phyloP scores from a whole-genome alignment of 2,797 vertebrate genomes.

The Takifugu ocellatus region DNA sequence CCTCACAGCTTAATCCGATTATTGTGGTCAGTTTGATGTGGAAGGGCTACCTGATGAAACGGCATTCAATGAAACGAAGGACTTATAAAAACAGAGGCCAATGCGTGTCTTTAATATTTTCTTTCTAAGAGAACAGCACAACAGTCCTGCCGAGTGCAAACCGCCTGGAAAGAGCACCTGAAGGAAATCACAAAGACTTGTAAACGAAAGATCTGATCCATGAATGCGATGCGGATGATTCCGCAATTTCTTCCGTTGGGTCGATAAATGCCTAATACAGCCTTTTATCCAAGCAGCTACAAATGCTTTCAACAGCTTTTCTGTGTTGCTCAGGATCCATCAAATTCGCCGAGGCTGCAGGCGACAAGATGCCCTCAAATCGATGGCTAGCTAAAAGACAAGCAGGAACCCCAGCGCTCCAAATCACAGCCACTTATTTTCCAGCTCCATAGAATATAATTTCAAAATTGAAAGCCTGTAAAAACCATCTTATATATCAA shows the following conservation, averaged over 20 bases:
- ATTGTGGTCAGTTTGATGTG: too few species aligned
- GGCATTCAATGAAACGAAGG: too few species aligned
- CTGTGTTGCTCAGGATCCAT: constrained; percentile 32
- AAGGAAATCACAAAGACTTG: constrained; percentile 26
- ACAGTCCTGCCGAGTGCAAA: neutral
- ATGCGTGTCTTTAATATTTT: too few species aligned
- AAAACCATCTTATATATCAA: constrained; percentile 4
- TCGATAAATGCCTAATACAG: constrained; percentile 23
- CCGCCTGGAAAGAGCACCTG: constrained; percentile 19
- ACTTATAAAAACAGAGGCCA: too few species aligned
- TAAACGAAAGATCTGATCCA: constrained; percentile 23
- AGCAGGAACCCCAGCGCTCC: neutral
- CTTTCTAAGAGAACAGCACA: too few species aligned
- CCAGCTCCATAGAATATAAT: constrained; percentile 6
- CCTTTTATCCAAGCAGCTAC: constrained; percentile 7
- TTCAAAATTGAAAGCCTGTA: constrained; percentile 6
- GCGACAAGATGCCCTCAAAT: constrained; percentile 22
- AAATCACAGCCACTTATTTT: constrained; percentile 9
- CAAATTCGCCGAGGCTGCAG: constrained; percentile 23
- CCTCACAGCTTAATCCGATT: too few species aligned
- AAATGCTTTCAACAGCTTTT: constrained; percentile 20
- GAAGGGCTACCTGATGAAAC: too few species aligned
- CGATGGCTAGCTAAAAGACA: constrained; percentile 14
- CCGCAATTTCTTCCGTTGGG: constrained; percentile 23
- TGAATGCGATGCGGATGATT: constrained; percentile 10